Percentiles rank a stretch among this genome's conserved stretches.
Conservation (phyloP, 2,797 vertebrate species). For the Zenarchopterus dispar region DNA sequence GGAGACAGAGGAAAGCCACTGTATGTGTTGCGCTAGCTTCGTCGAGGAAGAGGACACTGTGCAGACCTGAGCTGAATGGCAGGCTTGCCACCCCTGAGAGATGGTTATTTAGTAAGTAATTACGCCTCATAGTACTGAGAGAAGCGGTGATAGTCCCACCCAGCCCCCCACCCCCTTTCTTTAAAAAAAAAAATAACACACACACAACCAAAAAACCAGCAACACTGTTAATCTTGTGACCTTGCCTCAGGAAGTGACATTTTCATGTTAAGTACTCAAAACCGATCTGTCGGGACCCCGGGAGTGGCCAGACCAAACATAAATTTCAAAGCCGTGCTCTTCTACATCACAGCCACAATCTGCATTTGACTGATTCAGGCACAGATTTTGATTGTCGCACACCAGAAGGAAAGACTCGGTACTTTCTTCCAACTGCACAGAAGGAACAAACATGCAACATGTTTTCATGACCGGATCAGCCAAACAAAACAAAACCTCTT, state of each 20-base stretch:
- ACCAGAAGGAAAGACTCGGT: neutral
- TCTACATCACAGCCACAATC: no score
- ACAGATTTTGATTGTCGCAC: no score
- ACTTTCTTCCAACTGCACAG: neutral
- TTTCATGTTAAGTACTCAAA: constrained; percentile 38
- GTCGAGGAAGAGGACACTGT: constrained; percentile 64
- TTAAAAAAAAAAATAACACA: constrained; percentile 14
- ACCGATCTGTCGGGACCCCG: neutral
- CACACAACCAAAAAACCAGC: no score
- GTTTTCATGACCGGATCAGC: neutral
- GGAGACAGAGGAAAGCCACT: constrained; percentile 76
- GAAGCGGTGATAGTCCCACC: constrained; percentile 42
- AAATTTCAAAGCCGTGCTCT: neutral
- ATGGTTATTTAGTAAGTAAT: constrained; percentile 74
- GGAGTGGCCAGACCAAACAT: neutral
- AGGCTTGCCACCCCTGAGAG: constrained; percentile 69
- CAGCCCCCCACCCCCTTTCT: constrained; percentile 5
- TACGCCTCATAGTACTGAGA: constrained; percentile 56
- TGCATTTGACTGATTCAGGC: no score
- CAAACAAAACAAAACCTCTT: neutral
- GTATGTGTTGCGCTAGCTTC: constrained; percentile 62
- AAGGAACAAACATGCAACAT: neutral
- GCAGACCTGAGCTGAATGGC: constrained; percentile 70
- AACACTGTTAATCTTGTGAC: constrained; percentile 44
- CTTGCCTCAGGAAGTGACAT: constrained; percentile 47